Evolutionary conservation across 2,797 vertebrate species (phyloP).

Genomic region (Cossypha caffra): DNA sequence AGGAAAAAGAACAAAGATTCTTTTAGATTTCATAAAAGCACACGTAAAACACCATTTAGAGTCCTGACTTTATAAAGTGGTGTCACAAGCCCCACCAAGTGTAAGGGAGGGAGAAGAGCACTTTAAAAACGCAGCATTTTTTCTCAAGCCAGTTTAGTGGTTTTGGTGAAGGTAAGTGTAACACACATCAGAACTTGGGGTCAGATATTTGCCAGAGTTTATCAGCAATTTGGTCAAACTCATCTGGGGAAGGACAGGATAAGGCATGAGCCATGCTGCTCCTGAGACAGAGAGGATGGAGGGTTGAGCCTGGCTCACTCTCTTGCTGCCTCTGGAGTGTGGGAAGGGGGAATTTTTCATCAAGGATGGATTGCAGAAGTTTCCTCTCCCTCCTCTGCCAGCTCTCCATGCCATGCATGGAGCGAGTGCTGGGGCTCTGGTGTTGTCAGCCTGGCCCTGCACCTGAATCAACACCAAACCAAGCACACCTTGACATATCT

Average conservation of each 20-base stretch:
- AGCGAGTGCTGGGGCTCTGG: rapidly evolving
- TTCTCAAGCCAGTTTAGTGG: background rate
- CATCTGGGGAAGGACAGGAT: background rate
- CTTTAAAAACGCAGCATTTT: background rate
- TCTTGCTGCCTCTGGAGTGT: background rate
- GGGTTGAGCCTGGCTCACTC: background rate
- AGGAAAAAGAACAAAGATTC: background rate
- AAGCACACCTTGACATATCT: background rate
- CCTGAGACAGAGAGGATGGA: background rate
- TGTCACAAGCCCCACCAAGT: background rate
- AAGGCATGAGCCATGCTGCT: background rate
- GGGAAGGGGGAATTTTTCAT: background rate
- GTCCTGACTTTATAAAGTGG: background rate
- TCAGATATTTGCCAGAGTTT: background rate
- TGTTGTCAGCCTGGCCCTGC: background rate
- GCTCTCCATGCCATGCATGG: rapidly evolving
- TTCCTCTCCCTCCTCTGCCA: background rate
- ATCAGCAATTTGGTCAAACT: background rate
- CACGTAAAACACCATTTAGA: background rate
- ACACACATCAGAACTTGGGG: background rate
- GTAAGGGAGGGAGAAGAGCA: background rate
- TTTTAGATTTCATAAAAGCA: background rate
- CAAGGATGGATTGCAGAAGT: background rate
- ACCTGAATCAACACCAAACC: background rate
- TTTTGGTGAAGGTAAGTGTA: background rate